phyloP scores from a whole-genome alignment of 1,140 invertebrate species.

The Anoplophora glabripennis region DNA sequence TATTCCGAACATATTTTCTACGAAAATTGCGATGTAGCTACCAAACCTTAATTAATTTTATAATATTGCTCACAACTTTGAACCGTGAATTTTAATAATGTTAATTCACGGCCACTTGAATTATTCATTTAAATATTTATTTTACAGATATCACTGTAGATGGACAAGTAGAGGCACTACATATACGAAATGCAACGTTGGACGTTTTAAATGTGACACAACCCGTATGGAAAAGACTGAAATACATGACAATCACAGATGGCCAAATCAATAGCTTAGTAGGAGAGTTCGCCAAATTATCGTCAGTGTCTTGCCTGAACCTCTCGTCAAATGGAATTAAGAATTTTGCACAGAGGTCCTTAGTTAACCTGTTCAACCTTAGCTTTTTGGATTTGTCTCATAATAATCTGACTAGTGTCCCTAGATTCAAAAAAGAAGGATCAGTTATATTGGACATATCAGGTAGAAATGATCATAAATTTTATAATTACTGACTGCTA shows the following conservation, averaged over 20 bases:
- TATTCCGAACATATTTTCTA: no score
- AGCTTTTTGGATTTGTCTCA: constrained; percentile 66
- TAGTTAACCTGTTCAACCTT: constrained; percentile 61
- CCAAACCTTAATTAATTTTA: no score
- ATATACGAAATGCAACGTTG: constrained; percentile 66
- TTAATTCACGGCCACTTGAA: no score
- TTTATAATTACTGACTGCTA: no score
- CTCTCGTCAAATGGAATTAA: constrained; percentile 65
- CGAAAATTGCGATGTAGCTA: no score
- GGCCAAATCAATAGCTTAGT: constrained; percentile 63
- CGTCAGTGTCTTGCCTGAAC: constrained; percentile 66
- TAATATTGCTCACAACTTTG: no score
- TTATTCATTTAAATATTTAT: constrained; percentile 2
- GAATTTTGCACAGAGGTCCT: constrained; percentile 52
- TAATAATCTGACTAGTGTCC: constrained; percentile 72
- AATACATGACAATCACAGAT: constrained; percentile 70
- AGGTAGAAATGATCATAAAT: constrained; percentile 51
- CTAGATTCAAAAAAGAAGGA: constrained; percentile 60
- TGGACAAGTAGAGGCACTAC: constrained; percentile 48
- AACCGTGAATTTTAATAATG: no score
- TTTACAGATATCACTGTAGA: constrained; percentile 31
- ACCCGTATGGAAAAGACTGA: constrained; percentile 58
- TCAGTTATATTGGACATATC: constrained; percentile 64
- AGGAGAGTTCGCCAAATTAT: constrained; percentile 64
- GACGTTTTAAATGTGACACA: constrained; percentile 57